Evolutionary conservation across 2,888 invertebrate genomes (phyloP), one percentile per base, ranked within the genome.

Genomic region (Bombylius major): DNA sequence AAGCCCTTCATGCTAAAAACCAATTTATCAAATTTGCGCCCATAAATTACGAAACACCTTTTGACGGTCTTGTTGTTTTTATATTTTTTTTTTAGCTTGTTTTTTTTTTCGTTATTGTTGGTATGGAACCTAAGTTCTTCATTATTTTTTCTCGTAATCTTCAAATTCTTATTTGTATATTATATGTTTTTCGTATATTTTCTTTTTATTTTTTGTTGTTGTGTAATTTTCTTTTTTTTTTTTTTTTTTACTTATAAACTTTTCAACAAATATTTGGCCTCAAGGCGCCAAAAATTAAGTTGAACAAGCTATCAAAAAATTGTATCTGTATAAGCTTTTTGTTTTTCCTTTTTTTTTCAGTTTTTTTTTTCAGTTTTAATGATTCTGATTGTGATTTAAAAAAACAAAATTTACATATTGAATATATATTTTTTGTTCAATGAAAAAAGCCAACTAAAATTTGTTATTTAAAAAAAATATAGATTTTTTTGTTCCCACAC

Each of bases 1-100:
- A 7, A 36, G 8, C 34, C 34, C 5, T 36, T 36, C 34, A 36
- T 36, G 34, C 34, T 36, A 36, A 36, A 36, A 36, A 36, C 50
- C 50, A 54, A 54, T 54, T 54, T 54, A 54, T 54, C 50, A 54
- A 50, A 50, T 50, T 54, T 50, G 50, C 50, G 50, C 50, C 50
- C 50, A 50, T 50, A 50, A 50, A 50, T 50, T 54, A 54, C 50
- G 36, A 50, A 54, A 50, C 54, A 54, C 54, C 54, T 54, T 14
- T 34, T 50, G 50, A 50, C 36, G 39, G 45, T 36, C 46, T 54
- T 54, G 45, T 50, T 54, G 23, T 23, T 42, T 54, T 50, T 6
- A 34, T 7, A 13, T 23, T 45, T 32, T 45, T 3, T 36, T 36
- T 36, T 36, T 36, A 8, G n/a, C n/a, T n/a, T n/a, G n/a, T 36